Evolutionary conservation across 1,140 invertebrate species (phyloP), one percentile per base, ranked within the genome.

Genomic region (Leguminivora glycinivorella): DNA sequence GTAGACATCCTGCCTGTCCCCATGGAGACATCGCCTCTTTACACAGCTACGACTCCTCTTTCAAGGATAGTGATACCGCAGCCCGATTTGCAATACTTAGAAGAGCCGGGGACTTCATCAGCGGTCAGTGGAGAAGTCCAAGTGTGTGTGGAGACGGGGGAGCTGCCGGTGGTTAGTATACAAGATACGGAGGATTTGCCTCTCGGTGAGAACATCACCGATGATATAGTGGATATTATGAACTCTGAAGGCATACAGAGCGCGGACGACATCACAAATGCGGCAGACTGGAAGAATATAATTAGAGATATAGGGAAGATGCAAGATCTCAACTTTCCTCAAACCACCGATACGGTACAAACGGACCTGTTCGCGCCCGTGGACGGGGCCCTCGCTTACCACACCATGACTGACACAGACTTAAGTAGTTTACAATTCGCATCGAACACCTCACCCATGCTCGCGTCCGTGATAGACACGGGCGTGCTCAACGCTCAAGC

Each of bases 191-290:
- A 88, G 34, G 89, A 92, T 25, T 75, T 90, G 56, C 83, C 83
- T 25, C 81, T 90, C n/a, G 90, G 88, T 70, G 90, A 92, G 75
- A 88, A 88, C 69, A 77, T 90, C 34, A 88, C 88, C 25, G 90
- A 92, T 82, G 91, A 92, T 72, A 92, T 92, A 67, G 90, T 92
- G 73, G 87, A 82, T 70, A 92, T 92, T 69, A 92, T 92, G 89
- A 90, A 90, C 69, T 92, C 89, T 60, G 91, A 92, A 75, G 91
- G 90, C 12, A 92, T 92, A 58, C 85, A 88, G 67, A 91, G 85
- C 70, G 88, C 89, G 43, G 91, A 92, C 52, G 90, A 92, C 70
- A 85, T 90, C 66, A 85, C 88, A 72, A 87, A 88, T 75, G 71
- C 84, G 38, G 83, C 89, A 26, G 89, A 89, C 52, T 92, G 89